phyloP scores from a whole-genome alignment of 2,113 vertebrate genomes.

The Limnothrissa miodon region DNA sequence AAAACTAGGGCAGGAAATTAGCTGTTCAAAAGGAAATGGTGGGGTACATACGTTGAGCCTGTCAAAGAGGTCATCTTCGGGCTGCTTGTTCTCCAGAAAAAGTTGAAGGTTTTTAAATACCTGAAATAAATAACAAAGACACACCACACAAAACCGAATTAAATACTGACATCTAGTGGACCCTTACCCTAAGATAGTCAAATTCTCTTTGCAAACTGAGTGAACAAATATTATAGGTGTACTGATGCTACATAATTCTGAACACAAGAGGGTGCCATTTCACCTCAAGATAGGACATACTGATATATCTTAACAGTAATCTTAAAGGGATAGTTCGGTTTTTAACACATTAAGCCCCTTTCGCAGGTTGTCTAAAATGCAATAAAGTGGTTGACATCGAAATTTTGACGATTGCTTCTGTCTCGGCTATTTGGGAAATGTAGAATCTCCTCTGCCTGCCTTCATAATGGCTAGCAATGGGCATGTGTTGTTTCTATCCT shows the following conservation, averaged over 20 bases:
- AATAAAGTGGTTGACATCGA: too few species aligned
- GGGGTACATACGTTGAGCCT: conserved; percentile 85
- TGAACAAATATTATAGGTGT: neutral
- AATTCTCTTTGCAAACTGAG: neutral
- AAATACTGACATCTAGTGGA: neutral
- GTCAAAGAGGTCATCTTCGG: conserved; percentile 95
- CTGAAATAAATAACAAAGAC: conserved; percentile 59
- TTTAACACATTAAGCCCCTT: too few species aligned
- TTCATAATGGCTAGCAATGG: too few species aligned
- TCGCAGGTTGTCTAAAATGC: too few species aligned
- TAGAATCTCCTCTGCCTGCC: too few species aligned
- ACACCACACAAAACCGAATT: neutral
- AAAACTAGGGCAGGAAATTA: neutral
- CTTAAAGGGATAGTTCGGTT: too few species aligned
- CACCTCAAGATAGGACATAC: neutral
- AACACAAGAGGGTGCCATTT: neutral
- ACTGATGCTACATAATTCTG: neutral
- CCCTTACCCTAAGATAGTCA: neutral
- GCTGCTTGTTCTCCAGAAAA: conserved; percentile 96
- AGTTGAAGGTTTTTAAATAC: conserved; percentile 97
- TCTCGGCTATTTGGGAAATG: too few species aligned
- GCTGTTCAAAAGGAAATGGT: neutral
- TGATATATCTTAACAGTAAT: neutral
- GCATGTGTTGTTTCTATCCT: too few species aligned
- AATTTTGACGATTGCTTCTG: too few species aligned